These are phyloP conservation scores for Collichthys lucidus DNA, from an alignment of 2,113 vertebrate species.

Conservation along the genomic window DNA sequence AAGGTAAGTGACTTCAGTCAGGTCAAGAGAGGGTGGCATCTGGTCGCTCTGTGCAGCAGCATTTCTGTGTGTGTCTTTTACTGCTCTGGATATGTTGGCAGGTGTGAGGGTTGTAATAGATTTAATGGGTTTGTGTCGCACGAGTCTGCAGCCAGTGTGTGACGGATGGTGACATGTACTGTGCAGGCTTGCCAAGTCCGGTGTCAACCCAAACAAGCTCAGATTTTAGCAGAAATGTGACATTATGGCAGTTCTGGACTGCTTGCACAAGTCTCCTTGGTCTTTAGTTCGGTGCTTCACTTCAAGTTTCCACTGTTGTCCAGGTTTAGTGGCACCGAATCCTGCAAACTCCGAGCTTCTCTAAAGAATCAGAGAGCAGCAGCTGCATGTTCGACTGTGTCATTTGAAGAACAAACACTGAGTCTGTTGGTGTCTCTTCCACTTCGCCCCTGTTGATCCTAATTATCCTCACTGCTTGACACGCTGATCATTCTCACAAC, in stretches of 20 bases:
- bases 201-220: background rate
- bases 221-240: background rate
- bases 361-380: background rate
- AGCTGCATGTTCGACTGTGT: background rate
- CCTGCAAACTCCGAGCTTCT: background rate
- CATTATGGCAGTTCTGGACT: background rate
- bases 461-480: slow-evolving; percentile 49
- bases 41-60: background rate
- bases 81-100: slow-evolving; percentile 7
- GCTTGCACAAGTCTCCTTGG: background rate
- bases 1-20: slow-evolving; percentile 86
- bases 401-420: background rate
- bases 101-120: slow-evolving; percentile 8
- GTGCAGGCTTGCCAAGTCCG: background rate
- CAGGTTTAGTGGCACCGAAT: background rate
- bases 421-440: background rate
- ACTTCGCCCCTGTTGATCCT: slow-evolving; percentile 17
- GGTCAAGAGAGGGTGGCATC: background rate
- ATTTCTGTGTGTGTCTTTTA: background rate
- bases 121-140: slow-evolving; percentile 21
- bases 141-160: background rate
- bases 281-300: background rate
- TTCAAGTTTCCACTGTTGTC: background rate
- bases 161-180: slow-evolving; percentile 11
- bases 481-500: slow-evolving; percentile 7